Evolutionary conservation across 2,888 invertebrate genomes (phyloP), one percentile per base, ranked within the genome.

Genomic region (Metopia argyrocephala): DNA sequence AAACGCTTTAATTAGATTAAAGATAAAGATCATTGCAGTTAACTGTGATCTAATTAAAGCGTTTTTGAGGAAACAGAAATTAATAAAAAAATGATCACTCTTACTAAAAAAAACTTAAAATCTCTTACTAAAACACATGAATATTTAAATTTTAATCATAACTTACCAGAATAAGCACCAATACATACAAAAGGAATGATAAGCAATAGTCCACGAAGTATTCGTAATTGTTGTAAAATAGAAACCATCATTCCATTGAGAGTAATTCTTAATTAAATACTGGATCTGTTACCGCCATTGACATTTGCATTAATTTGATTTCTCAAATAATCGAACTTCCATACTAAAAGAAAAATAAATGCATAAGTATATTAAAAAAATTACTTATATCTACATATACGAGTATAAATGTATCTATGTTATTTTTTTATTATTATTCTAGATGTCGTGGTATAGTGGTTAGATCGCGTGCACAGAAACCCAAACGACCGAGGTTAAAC

Each of bases 131-230:
- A 3, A 9, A 31, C 7, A 31, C 12, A 31, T 31, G 5, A 2
- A 5, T 28, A 2, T 28, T 28, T 28, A 2, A 7, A 28, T 28
- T 28, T 7, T 28, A 28, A 28, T 28, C 28, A 28, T 9, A 38
- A 70, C 81, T 78, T 75, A 81, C 81, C 81, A 62, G 81, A 81
- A 78, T 81, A 81, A 56, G 81, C 81, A 66, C 74, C 81, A 81
- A 81, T 78, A 62, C 70, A 78, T 45, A 81, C 69, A 78, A 78
- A 66, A 69, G 74, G 78, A 75, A 81, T 81, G 20, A 81, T 81
- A 48, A 81, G 78, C 64, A 81, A 54, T 61, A 81, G 66, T 66
- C 78, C 78, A 65, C 78, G 81, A 70, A 81, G 69, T 78, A 81
- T 78, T 71, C 66, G 78, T 74, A 74, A 57, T 56, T 75, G 74